Percentiles rank a stretch among this genome's conserved stretches.
Evolutionary conservation across 2,797 vertebrate genomes (phyloP).

Genomic region (Anabacerthia variegaticeps): DNA sequence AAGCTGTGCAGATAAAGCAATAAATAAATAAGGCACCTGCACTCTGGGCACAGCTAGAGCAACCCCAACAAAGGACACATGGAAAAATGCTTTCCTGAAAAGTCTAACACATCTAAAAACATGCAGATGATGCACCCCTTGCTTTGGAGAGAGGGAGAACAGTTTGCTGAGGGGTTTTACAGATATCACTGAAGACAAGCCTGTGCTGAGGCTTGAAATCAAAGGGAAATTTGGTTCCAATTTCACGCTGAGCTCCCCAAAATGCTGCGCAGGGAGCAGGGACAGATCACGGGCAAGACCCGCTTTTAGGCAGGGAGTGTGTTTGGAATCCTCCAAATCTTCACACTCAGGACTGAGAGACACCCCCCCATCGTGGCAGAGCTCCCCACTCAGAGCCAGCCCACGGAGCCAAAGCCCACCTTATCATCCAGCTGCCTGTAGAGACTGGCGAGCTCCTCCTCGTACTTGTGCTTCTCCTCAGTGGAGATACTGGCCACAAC

Average conservation of each 20-base stretch:
- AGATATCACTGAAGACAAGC: background rate
- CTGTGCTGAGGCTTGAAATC: background rate
- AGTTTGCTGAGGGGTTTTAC: background rate
- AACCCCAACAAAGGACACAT: background rate
- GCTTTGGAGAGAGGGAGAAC: background rate
- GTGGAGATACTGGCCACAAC: conserved; percentile 74
- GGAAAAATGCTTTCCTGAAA: background rate
- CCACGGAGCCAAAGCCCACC: conserved; percentile 65
- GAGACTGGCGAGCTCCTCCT: conserved; percentile 86
- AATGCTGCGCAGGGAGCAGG: background rate
- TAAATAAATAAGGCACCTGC: background rate
- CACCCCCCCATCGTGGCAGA: background rate
- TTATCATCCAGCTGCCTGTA: conserved; percentile 94
- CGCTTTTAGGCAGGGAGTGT: fast-evolving
- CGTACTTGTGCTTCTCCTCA: conserved; percentile 83
- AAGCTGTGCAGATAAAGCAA: background rate
- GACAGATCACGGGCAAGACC: background rate
- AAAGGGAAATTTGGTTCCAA: background rate
- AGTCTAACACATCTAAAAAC: background rate
- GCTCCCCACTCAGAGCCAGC: background rate
- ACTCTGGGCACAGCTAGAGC: background rate
- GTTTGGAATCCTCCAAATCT: background rate
- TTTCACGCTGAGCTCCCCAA: background rate
- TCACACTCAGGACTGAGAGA: background rate
- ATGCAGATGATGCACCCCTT: background rate